phyloP scores from a whole-genome alignment of 2,888 invertebrate genomes.

The Slavum lentiscoides region DNA sequence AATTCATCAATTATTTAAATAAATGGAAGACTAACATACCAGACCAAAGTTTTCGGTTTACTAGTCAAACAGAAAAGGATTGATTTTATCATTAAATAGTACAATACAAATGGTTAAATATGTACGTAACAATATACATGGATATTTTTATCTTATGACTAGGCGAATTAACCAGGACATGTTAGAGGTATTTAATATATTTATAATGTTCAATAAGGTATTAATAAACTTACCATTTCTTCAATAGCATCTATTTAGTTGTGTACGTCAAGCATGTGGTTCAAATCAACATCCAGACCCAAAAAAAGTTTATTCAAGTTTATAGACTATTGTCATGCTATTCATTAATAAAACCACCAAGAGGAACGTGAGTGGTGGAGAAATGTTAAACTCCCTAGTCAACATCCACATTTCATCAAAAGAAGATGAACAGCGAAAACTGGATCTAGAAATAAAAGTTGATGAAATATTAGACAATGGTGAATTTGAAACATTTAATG shows the following conservation, averaged over 20 bases:
- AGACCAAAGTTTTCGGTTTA: not conserved
- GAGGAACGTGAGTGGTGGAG: not conserved
- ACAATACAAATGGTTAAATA: not conserved
- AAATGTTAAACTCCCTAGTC: not conserved
- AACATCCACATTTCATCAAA: not conserved
- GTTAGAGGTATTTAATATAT: not conserved
- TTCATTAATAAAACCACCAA: not conserved
- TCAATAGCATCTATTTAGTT: not conserved
- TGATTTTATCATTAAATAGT: too few species aligned
- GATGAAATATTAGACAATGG: constrained; percentile 6
- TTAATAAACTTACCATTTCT: too few species aligned
- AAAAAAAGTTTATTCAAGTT: not conserved
- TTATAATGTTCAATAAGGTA: too few species aligned
- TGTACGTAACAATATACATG: not conserved
- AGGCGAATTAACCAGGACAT: not conserved
- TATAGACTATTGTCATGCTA: not conserved
- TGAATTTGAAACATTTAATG: constrained; percentile 18
- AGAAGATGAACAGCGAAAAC: constrained; percentile 1
- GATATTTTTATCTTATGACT: not conserved
- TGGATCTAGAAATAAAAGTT: not conserved
- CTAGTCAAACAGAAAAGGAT: not conserved
- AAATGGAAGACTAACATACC: not conserved
- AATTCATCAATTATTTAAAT: too few species aligned
- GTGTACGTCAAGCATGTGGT: not conserved
- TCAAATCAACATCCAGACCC: constrained; percentile 1